Base-by-base conservation (phyloP, 2,113 vertebrate species). In the Tragelaphus imberbis region DNA sequence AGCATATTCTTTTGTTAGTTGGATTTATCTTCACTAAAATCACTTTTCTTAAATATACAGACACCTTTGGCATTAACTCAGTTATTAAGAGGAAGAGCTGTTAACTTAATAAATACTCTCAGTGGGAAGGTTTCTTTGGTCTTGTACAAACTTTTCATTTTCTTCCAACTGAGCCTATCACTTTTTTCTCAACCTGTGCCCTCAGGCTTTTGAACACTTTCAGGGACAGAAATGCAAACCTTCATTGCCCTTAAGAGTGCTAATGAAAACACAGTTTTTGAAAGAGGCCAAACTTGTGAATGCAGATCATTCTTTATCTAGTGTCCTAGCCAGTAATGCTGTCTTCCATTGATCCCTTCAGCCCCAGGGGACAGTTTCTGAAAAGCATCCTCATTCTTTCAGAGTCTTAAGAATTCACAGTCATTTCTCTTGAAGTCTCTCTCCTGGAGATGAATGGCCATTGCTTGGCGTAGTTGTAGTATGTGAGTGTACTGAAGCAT, bases 321-420 rank as follows among this genome's bases (percentile, higher is more conserved):
- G 80, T 95, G 95, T 97, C 88, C 93, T 49, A 53, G 17, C 79
- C 97, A 95, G 59, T 97, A 94, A 91, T 88, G 91, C 36, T 75
- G 33, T 97, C 91, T 98, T 93, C 97, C 77, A 96, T 86, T 98
- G 97, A 98, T 98, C 91, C 55, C 61, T 77, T 82, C 4, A 80
- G 95, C 98, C 97, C 87, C 85, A 98, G 98, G 98, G 98, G 86
- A 98, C 95, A 97, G 85, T 79, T 71, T 97, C 65, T 97, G 56
- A 97, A 98, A 97, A 92, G 80, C 53, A 95, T 91, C 94, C 90
- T 98, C 96, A 92, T 97, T 98, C 86, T 96, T 97, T 97, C 97
- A 44, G 95, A 94, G 88, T 61, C 82, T 75, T 93, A 88, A 94
- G 95, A 97, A 95, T 82, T 86, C 86, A 47, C 59, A 97, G 0